Base-by-base conservation (phyloP, 2,888 invertebrate species). In the Nephrotoma appendiculata region DNA sequence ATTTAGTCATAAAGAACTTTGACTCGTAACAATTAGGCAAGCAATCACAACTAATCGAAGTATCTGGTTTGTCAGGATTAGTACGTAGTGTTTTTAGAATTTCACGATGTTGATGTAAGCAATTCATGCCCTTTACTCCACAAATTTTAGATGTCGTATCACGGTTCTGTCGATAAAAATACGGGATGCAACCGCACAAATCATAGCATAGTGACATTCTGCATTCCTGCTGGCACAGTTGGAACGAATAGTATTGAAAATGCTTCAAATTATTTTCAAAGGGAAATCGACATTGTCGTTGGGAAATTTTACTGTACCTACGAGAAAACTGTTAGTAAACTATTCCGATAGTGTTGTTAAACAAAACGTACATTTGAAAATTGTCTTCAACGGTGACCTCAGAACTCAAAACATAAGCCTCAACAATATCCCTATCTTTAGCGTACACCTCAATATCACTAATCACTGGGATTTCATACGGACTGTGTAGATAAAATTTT, bases 211-310 rank as follows among this genome's bases (percentile, higher is more conserved):
- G 89, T 0, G 91, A 89, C 86, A 94, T 93, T 48, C 94, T 92
- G 88, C 95, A 95, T 89, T 95, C 94, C 92, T 94, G 94, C 0
- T 93, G 91, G 88, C 95, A 95, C 90, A 94, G 91, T 0, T 92
- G 93, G 89, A 93, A 93, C 0, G 94, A 93, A 90, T 95, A 95
- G 7, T 94, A 92, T 0, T 94, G 92, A 88, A 93, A 94, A 89
- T 94, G 94, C 85, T 91, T 89, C 6, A 94, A 89, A 85, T 92
- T 92, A 87, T 93, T 94, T 89, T 95, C 95, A 86, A 92, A 89
- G 7, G 91, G 90, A 88, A 93, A 94, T 57, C 94, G 92, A 89
- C 95, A 95, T 44, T 93, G 93, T 71, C 95, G 92, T 88, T 95
- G 95, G 0, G 90, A 90, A 0, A 94, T 90, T 12, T 91, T 92